These are phyloP conservation scores for Gastracanthus pulcherrimus DNA, from an alignment of 2,888 invertebrate genomes.

Conservation along the genomic window DNA sequence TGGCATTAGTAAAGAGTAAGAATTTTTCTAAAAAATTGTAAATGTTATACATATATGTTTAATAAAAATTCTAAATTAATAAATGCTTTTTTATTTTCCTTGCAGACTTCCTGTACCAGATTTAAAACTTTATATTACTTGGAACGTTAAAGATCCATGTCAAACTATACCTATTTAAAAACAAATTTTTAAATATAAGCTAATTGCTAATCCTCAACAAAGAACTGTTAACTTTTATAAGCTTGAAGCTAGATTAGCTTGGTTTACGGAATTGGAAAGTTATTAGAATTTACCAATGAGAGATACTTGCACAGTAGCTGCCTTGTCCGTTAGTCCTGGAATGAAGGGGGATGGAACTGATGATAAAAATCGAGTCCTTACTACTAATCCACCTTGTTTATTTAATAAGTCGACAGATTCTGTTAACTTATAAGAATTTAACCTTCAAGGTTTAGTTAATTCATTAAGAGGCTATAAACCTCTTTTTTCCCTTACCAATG, in stretches of 20 bases:
- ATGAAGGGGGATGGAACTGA: slow-evolving; percentile 65
- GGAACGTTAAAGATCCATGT: slow-evolving; percentile 65
- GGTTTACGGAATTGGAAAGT: slow-evolving; percentile 80
- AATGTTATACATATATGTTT: slow-evolving; percentile 44
- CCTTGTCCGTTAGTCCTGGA: slow-evolving; percentile 77
- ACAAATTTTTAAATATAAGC: slow-evolving; percentile 69
- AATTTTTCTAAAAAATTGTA: slow-evolving; percentile 36
- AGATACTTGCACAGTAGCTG: slow-evolving; percentile 78
- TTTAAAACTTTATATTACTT: slow-evolving; percentile 65
- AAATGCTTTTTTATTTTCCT: no score
- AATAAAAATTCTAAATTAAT: slow-evolving; percentile 69
- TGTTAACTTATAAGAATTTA: slow-evolving; percentile 68
- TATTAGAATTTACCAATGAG: slow-evolving; percentile 80
- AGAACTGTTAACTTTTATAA: slow-evolving; percentile 72
- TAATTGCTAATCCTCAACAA: slow-evolving; percentile 60
- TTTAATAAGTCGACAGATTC: slow-evolving; percentile 73
- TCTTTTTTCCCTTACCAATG: slow-evolving; percentile 66
- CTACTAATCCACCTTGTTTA: slow-evolving; percentile 78
- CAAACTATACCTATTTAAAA: slow-evolving; percentile 69
- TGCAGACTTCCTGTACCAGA: slow-evolving; percentile 71
- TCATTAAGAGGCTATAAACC: slow-evolving; percentile 65
- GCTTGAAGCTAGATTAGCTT: slow-evolving; percentile 78
- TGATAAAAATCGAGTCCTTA: slow-evolving; percentile 78
- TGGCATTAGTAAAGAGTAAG: slow-evolving; percentile 80
- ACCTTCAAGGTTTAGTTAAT: slow-evolving; percentile 67